Evolutionary conservation across 2,888 invertebrate genomes (phyloP).

Genomic region (Pemphredon lugubris): DNA sequence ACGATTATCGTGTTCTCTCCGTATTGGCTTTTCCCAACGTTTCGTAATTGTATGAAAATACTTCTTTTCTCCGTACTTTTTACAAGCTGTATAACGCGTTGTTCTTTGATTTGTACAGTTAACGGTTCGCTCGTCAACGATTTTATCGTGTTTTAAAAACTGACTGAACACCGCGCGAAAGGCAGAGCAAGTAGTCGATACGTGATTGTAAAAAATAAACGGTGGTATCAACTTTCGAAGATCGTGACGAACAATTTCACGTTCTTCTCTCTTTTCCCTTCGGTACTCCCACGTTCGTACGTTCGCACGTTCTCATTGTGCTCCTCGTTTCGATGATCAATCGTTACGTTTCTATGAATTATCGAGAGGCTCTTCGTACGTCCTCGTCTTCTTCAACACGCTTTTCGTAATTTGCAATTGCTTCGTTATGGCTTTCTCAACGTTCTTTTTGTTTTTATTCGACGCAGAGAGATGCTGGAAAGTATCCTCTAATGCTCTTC

Average conservation of each 20-base stretch:
- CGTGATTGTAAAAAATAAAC: conserved; percentile 30
- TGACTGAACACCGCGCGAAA: conserved; percentile 6
- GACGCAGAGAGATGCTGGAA: conserved; percentile 88
- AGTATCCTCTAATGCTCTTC: conserved; percentile 89
- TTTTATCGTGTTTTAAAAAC: conserved; percentile 15
- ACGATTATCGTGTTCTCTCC: conserved; percentile 14
- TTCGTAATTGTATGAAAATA: conserved; percentile 66
- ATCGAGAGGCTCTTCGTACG: conserved; percentile 77
- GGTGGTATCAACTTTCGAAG: conserved; percentile 14
- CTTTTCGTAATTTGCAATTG: conserved; percentile 78
- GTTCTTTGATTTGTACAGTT: conserved; percentile 28
- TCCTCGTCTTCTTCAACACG: conserved; percentile 78
- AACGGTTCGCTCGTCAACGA: conserved; percentile 2
- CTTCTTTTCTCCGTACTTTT: conserved; percentile 39
- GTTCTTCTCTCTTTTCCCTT: background rate
- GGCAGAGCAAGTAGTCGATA: conserved; percentile 7
- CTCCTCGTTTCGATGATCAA: background rate
- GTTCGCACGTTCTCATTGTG: background rate
- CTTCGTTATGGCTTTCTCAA: conserved; percentile 88
- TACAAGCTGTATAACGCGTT: conserved; percentile 27
- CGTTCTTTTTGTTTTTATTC: conserved; percentile 90
- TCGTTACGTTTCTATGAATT: conserved; percentile 52
- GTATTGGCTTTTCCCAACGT: conserved; percentile 1
- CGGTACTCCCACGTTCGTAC: background rate
- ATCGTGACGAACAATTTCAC: conserved; percentile 23